A percentile compares a stretch with the other conserved stretches of the same genome.
Evolutionary conservation across 2,888 invertebrate genomes (phyloP).

Genomic region (Scelioninae gen. 2): DNA sequence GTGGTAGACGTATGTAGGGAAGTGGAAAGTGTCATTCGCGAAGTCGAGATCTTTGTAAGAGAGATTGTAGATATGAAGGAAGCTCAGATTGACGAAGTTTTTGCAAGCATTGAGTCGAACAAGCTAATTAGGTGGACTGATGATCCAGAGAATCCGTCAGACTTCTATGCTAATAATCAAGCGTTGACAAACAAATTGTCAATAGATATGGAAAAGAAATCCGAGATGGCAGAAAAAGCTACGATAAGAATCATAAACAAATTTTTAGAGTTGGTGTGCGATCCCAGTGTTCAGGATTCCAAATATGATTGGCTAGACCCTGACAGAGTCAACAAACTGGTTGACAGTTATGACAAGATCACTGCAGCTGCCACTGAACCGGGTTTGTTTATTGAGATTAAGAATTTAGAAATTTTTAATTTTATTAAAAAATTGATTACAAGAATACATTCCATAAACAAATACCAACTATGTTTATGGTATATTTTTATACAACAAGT

Average conservation of each 20-base stretch:
- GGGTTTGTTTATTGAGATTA: conserved; percentile 72
- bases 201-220: conserved; percentile 78
- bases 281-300: conserved; percentile 78
- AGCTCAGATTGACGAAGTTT: conserved; percentile 83
- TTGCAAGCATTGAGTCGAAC: conserved; percentile 80
- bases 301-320: conserved; percentile 82
- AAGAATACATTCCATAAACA: too few species aligned
- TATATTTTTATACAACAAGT: too few species aligned
- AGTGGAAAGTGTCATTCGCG: conserved; percentile 78
- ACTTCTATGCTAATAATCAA: conserved; percentile 81
- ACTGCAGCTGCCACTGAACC: conserved; percentile 77
- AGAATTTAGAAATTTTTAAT: too few species aligned
- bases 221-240: conserved; percentile 83
- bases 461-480: too few species aligned
- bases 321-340: conserved; percentile 79
- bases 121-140: conserved; percentile 80
- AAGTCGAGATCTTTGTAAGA: conserved; percentile 82
- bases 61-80: conserved; percentile 86
- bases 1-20: conserved; percentile 83
- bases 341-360: conserved; percentile 78
- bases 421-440: too few species aligned
- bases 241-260: conserved; percentile 87
- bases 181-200: conserved; percentile 77
- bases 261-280: conserved; percentile 81
- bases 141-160: conserved; percentile 79